Percentiles rank a stretch among this genome's conserved stretches.
Conservation (phyloP, 2,113 vertebrate genomes). For the Psephotus haematonotus region DNA sequence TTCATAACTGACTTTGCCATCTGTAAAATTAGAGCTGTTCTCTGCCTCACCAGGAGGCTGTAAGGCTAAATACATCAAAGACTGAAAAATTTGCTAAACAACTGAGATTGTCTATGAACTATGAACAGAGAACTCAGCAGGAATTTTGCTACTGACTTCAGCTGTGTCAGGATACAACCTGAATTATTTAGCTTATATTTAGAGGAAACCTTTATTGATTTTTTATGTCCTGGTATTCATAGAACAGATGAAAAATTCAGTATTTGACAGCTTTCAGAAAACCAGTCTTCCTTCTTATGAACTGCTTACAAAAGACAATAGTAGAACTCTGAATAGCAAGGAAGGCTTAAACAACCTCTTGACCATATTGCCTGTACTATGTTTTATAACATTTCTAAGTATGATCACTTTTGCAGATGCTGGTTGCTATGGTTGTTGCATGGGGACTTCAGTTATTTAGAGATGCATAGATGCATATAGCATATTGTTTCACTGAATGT, state of each 20-base stretch:
- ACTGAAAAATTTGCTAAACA: background rate
- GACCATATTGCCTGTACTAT: background rate
- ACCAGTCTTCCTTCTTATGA: background rate
- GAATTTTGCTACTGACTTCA: background rate
- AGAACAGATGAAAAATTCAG: background rate
- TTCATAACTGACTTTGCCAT: background rate
- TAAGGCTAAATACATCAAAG: background rate
- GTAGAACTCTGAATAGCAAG: background rate
- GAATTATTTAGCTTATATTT: background rate
- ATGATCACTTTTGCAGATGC: conserved; percentile 49
- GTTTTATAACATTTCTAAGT: conserved; percentile 38
- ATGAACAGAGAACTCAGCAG: background rate
- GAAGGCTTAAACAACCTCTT: conserved; percentile 21
- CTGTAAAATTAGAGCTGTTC: background rate
- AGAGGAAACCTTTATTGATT: background rate
- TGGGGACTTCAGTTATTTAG: background rate
- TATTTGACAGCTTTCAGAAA: conserved; percentile 8
- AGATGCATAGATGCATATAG: background rate
- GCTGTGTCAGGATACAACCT: background rate
- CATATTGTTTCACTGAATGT: background rate
- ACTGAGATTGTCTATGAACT: background rate
- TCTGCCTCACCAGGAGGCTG: background rate
- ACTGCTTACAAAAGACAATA: background rate
- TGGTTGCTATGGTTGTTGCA: background rate
- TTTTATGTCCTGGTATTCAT: background rate